Evolutionary conservation across 2,888 invertebrate species (phyloP).

Genomic region (Ophion obscuratus): DNA sequence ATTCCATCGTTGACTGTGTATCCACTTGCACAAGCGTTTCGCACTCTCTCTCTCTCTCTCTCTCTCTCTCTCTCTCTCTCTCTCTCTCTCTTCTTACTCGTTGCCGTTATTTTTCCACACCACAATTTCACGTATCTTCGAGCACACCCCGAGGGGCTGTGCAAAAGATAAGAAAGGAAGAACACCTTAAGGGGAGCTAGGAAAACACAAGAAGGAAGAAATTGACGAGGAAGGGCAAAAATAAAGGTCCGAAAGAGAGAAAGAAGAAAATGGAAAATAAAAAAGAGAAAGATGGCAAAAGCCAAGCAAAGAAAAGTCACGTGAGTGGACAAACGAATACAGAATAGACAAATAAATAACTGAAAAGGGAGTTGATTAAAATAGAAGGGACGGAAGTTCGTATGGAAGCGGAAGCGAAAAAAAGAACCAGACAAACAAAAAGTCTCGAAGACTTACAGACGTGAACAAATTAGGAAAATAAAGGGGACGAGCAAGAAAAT

Average conservation of each 20-base stretch:
- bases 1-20: slow-evolving; percentile 62
- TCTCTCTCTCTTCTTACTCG: slow-evolving; percentile 33
- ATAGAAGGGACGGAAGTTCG: background rate
- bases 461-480: background rate
- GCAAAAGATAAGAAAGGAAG: slow-evolving; percentile 23
- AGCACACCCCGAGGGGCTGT: background rate
- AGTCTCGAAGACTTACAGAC: background rate
- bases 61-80: slow-evolving; percentile 2
- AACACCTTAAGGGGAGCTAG: background rate
- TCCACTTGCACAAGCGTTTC: slow-evolving; percentile 31
- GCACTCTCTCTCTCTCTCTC: slow-evolving; percentile 7
- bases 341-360: background rate
- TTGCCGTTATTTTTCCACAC: slow-evolving; percentile 62
- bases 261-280: slow-evolving; percentile 12
- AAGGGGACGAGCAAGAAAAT: background rate
- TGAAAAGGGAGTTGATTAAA: background rate
- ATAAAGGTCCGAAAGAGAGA: background rate
- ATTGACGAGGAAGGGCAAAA: background rate
- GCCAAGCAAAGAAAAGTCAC: background rate
- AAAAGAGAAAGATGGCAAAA: background rate
- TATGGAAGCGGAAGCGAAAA: background rate
- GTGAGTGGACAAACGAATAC: background rate
- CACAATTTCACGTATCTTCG: slow-evolving; percentile 52
- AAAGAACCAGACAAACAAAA: too few relatives aligned
- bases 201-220: slow-evolving; percentile 18